A percentile compares a stretch with the other conserved stretches of the same genome.
Conservation (phyloP, 2,888 invertebrate species). For the Carpatolechia fugitivella region DNA sequence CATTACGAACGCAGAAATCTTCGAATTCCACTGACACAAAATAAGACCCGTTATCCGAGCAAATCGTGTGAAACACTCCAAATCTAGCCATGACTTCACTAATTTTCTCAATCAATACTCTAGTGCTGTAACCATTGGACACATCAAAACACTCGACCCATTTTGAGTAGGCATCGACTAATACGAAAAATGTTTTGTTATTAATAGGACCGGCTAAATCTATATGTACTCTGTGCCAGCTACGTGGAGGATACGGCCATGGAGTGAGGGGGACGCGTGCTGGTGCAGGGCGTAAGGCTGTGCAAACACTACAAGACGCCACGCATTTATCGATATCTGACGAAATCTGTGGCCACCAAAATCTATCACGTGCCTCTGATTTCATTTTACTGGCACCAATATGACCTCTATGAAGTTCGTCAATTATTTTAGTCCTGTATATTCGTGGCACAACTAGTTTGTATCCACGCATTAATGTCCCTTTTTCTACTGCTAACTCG, state of each 20-base stretch:
- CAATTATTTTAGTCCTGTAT: neutral
- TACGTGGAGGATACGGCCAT: neutral
- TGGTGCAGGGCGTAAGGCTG: neutral
- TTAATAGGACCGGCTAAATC: neutral
- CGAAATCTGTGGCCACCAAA: slow-evolving; percentile 1
- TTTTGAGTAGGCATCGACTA: slow-evolving; percentile 1
- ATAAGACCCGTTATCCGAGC: slow-evolving; percentile 19
- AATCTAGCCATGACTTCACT: neutral
- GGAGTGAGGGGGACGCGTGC: neutral
- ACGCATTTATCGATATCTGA: neutral
- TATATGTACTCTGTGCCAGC: neutral
- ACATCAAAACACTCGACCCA: slow-evolving; percentile 1
- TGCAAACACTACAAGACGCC: neutral
- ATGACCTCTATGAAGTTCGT: slow-evolving; percentile 1
- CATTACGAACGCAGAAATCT: slow-evolving; percentile 21
- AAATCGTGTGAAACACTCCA: slow-evolving; percentile 10
- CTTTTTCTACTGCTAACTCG: slow-evolving; percentile 3
- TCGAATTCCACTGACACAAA: slow-evolving; percentile 20
- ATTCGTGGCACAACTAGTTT: neutral
- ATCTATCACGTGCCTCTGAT: neutral
- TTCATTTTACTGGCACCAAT: slow-evolving; percentile 7
- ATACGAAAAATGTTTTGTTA: neutral
- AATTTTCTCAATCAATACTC: neutral
- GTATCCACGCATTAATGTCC: neutral
- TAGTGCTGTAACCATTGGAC: neutral